These are phyloP conservation scores for Thalassarche chlororhynchos DNA, from an alignment of 2,113 vertebrate genomes.

Conservation along the genomic window DNA sequence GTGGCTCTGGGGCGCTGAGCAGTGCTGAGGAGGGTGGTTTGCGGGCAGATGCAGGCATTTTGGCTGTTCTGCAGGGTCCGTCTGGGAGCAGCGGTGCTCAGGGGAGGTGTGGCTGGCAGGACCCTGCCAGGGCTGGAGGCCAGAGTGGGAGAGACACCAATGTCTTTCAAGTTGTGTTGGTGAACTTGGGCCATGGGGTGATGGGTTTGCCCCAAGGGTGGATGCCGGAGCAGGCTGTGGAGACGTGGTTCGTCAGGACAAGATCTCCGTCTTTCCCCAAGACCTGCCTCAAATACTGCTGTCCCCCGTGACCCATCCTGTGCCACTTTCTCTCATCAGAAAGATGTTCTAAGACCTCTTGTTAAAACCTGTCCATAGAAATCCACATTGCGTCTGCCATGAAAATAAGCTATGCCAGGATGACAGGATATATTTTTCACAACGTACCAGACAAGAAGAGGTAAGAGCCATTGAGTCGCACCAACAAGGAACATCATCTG, in stretches of 20 bases:
- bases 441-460: neutral
- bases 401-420: neutral
- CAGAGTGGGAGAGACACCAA: neutral
- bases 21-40: rapidly evolving
- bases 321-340: neutral
- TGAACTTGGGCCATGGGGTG: neutral
- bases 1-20: neutral
- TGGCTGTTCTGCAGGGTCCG: neutral
- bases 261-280: neutral
- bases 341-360: neutral
- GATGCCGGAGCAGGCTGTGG: neutral
- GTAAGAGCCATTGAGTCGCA: neutral
- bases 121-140: rapidly evolving
- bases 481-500: neutral
- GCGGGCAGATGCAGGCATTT: neutral
- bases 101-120: neutral
- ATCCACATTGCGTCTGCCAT: rapidly evolving
- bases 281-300: neutral
- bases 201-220: neutral
- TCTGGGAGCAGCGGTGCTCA: neutral
- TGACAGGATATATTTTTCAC: neutral
- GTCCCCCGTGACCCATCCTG: neutral
- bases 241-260: neutral
- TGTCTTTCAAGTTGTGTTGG: neutral
- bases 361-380: neutral